Base-by-base conservation (phyloP, 1,140 invertebrate species). In the Anastrepha ludens region DNA sequence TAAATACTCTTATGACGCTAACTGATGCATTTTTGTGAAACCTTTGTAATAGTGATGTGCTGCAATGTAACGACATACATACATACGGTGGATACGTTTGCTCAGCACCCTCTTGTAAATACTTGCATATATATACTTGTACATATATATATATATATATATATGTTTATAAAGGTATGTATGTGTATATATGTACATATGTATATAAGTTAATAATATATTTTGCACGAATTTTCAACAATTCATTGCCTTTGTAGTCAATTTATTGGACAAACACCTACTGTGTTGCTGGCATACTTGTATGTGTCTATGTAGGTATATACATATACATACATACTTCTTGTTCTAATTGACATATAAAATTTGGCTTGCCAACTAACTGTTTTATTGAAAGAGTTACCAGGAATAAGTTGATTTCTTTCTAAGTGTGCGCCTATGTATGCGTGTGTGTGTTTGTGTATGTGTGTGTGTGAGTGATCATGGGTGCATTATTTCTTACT, bases 281-380 rank as follows among this genome's bases (percentile, higher is more conserved):
- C 50, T 8, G 50, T 39, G 20, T 39, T 41, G 8, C 64, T 67
- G 29, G 1, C 29, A 20, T 67, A 20, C 62, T 2, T n/a, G 17
- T 64, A 64, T 64, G n/a, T 64, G 7, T 44, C 13, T 74, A 47
- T 74, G 4, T 44, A 74, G 17, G 44, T 47, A 47, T 11, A 50
- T 39, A 78, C 17, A 50, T 4, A 55, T 55, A 62, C 4, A 17
- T 62, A 17, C n/a, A 62, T 29, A 29, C 29, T 15, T 15, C n/a
- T 55, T 20, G 3, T 2, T n/a, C 74, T n/a, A 81, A 81, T 81
- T 81, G 74, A 81, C 74, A 55, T 55, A 81, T 74, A 81, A 58
- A 47, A 81, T 50, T 81, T 81, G 74, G 74, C 47, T 81, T 55
- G 55, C 47, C 47, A 81, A 55, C n/a, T 11, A 81, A 55, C n/a